Conservation (phyloP, 2,113 vertebrate genomes). For the Scortum barcoo region DNA sequence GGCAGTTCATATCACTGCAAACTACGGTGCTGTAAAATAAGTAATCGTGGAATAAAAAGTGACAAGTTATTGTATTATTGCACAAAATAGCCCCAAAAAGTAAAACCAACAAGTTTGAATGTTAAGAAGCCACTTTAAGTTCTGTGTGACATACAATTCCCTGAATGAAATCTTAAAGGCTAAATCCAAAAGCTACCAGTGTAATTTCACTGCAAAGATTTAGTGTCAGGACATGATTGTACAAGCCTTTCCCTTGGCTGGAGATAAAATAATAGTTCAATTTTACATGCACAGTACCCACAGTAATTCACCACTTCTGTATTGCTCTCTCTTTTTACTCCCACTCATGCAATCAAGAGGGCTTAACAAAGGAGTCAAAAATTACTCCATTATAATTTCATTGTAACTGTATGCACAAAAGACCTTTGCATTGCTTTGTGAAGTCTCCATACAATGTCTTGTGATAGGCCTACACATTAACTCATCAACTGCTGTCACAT, state of each 20-base stretch:
- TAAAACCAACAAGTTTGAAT: neutral
- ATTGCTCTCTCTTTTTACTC: slow-evolving; percentile 13
- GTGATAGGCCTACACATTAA: slow-evolving; percentile 44
- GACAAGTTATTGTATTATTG: neutral
- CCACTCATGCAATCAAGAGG: slow-evolving; percentile 33
- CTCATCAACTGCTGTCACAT: slow-evolving; percentile 20
- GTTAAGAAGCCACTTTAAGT: neutral
- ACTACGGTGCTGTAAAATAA: neutral
- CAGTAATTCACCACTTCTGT: slow-evolving; percentile 24
- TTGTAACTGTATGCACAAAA: slow-evolving; percentile 42
- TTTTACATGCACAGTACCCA: slow-evolving; percentile 21
- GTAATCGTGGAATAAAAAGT: neutral
- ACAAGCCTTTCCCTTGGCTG: neutral
- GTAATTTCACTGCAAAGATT: neutral
- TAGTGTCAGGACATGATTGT: neutral
- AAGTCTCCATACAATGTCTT: slow-evolving; percentile 27
- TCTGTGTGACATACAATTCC: neutral
- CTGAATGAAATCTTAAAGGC: neutral
- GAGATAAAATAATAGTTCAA: slow-evolving; percentile 32
- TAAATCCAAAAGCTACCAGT: slow-evolving; percentile 1
- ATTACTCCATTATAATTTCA: slow-evolving; percentile 36
- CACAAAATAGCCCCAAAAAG: neutral
- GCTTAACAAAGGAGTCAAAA: slow-evolving; percentile 43
- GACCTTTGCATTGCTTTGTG: slow-evolving; percentile 35
- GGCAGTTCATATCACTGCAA: neutral